Evolutionary conservation across 2,797 vertebrate species (phyloP).

Genomic region (Sitta carolinensis): DNA sequence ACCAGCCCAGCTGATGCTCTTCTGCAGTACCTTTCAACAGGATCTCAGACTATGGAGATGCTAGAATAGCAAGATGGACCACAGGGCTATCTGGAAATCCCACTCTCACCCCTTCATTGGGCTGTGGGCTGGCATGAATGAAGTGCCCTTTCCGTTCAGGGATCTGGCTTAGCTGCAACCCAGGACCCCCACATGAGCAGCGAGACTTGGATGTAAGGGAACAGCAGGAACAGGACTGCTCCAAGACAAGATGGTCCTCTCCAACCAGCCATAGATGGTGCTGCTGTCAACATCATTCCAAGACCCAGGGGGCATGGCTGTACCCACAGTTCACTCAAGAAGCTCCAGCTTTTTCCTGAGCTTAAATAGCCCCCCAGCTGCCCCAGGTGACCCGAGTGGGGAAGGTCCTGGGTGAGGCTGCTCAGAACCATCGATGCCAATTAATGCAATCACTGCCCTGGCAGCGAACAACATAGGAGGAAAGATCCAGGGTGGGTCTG

Average conservation of each 20-base stretch:
- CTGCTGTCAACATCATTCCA: no score
- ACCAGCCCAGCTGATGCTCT: neutral
- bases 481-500: neutral
- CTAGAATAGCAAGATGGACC: neutral
- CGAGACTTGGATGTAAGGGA: accelerated
- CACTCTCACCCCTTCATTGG: accelerated
- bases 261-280: neutral
- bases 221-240: neutral
- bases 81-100: neutral
- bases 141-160: neutral
- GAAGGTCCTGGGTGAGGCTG: neutral
- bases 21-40: neutral
- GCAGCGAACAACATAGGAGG: neutral
- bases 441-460: neutral
- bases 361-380: neutral
- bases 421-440: neutral
- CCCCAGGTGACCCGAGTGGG: neutral
- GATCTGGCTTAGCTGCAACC: neutral
- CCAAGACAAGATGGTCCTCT: neutral
- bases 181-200: neutral
- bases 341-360: neutral
- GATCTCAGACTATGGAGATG: neutral
- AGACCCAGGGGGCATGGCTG: accelerated
- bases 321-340: neutral
- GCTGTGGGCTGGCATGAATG: neutral